Conservation (phyloP, 1,140 invertebrate species). For the Cydia strobilella region DNA sequence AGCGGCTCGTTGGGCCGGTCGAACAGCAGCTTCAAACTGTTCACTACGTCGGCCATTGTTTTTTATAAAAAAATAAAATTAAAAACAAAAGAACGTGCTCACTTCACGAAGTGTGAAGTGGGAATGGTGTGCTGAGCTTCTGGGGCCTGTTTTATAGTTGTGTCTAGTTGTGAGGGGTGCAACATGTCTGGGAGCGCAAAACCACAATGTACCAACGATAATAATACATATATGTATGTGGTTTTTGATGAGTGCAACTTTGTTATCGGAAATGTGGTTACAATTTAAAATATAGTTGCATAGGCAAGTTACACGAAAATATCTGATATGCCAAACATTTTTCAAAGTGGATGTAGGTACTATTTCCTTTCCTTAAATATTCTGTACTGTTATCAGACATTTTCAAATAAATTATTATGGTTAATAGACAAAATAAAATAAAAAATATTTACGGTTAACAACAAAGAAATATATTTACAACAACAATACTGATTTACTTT, state of each 20-base stretch:
- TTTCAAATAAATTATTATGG: too few relatives aligned
- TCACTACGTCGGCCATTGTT: conserved; percentile 51
- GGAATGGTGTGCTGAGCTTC: conserved; percentile 37
- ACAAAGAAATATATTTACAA: conserved; percentile 36
- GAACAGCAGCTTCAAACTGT: conserved; percentile 66
- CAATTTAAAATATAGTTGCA: neutral
- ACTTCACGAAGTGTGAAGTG: conserved; percentile 71
- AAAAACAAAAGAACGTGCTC: conserved; percentile 34
- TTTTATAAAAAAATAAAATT: conserved; percentile 35
- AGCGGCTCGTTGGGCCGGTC: conserved; percentile 74
- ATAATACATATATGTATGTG: too few relatives aligned
- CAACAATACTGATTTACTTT: conserved; percentile 25
- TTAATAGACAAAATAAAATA: too few relatives aligned
- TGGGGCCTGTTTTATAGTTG: conserved; percentile 29
- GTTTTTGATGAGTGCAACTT: neutral
- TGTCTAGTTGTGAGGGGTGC: conserved; percentile 38
- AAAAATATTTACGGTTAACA: neutral
- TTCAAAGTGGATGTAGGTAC: too few relatives aligned
- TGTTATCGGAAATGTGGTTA: conserved; percentile 9
- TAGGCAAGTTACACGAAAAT: neutral
- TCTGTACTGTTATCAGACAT: too few relatives aligned
- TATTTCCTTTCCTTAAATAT: too few relatives aligned
- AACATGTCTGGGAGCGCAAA: conserved; percentile 51
- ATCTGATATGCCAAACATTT: neutral
- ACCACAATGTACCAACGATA: conserved; percentile 41